Base-by-base conservation (phyloP, 2,888 invertebrate genomes). In the Eucera pruinosa region DNA sequence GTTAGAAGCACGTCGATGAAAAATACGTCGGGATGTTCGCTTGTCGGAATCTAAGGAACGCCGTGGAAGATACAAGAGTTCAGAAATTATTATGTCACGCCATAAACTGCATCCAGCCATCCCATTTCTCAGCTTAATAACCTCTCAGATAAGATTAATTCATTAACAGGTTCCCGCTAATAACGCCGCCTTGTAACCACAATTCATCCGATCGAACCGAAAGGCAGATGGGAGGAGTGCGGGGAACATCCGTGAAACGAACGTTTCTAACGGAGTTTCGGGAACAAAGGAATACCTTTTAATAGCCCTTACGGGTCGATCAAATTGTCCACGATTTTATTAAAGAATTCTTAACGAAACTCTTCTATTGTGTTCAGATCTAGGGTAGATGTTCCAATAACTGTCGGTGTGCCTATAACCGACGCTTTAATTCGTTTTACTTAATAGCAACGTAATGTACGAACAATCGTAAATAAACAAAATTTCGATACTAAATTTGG, bases 141-240 rank as follows among this genome's bases (percentile, higher is more conserved):
- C 78, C 78, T 39, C 50, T 66, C 62, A 30, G 78, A 70, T 77
- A 61, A 78, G 78, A 78, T 78, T 78, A 78, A 78, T 78, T 78
- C 78, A 77, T 78, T 78, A 78, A 70, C 78, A 66, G 57, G 47
- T 52, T 9, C 57, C 57, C 47, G 78, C 70, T 78, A 78, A 78
- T 78, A 78, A 77, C 57, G 54, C 57, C 61, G 69, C 6, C 66
- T 43, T 48, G 61, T 62, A 78, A 55, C 68, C 66, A 43, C 78
- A 47, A 78, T 78, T 78, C 66, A 70, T 25, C 20, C 57, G 66
- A 77, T 78, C 70, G 66, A 23, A 33, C 11, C 20, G 54, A 13
- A n/a, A n/a, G 25, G 62, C 20, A 52, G 64, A 54, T 41, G 54
- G 50, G n/a, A 55, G 55, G 23, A 48, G 47, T 20, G 45, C n/a